A percentile compares a stretch with the other conserved stretches of the same genome.
Conservation (phyloP, 1,140 invertebrate genomes). For the Araneus ventricosus region DNA sequence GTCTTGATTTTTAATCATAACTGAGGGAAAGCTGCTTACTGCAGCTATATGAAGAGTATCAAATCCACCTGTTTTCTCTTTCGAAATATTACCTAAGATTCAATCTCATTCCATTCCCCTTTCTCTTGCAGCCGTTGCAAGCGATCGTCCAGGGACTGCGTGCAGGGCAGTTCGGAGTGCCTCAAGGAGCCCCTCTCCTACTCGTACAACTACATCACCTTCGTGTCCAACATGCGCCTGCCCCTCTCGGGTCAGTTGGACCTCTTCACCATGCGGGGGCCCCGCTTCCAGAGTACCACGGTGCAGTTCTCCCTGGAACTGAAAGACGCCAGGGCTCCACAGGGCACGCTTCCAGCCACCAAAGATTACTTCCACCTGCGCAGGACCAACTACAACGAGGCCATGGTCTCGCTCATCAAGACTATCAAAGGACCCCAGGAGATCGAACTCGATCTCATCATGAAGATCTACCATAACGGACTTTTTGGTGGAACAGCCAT, state of each 20-base stretch:
- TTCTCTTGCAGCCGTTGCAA: conserved; percentile 89
- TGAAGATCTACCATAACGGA: conserved; percentile 89
- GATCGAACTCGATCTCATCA: conserved; percentile 90
- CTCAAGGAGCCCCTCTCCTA: conserved; percentile 88
- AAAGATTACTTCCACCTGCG: conserved; percentile 85
- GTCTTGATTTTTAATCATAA: too few relatives aligned
- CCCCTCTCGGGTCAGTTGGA: conserved; percentile 85
- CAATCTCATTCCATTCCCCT: conserved; percentile 70
- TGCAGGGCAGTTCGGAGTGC: conserved; percentile 85
- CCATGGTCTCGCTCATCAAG: conserved; percentile 86
- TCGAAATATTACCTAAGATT: too few relatives aligned
- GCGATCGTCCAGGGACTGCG: conserved; percentile 85
- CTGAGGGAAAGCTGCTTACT: too few relatives aligned
- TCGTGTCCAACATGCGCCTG: conserved; percentile 90
- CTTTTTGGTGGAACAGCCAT: conserved; percentile 88
- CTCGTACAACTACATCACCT: conserved; percentile 94
- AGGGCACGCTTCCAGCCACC: conserved; percentile 83
- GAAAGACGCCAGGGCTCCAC: conserved; percentile 83
- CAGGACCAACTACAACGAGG: conserved; percentile 83
- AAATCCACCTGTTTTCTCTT: too few relatives aligned
- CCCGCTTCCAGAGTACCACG: conserved; percentile 85
- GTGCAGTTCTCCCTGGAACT: conserved; percentile 89
- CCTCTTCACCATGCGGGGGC: conserved; percentile 91
- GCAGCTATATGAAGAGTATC: too few relatives aligned
- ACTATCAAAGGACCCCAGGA: conserved; percentile 92